Evolutionary conservation across 2,113 vertebrate species (phyloP), one percentile per base, ranked within the genome.

Genomic region (Hippoglossus stenolepis): DNA sequence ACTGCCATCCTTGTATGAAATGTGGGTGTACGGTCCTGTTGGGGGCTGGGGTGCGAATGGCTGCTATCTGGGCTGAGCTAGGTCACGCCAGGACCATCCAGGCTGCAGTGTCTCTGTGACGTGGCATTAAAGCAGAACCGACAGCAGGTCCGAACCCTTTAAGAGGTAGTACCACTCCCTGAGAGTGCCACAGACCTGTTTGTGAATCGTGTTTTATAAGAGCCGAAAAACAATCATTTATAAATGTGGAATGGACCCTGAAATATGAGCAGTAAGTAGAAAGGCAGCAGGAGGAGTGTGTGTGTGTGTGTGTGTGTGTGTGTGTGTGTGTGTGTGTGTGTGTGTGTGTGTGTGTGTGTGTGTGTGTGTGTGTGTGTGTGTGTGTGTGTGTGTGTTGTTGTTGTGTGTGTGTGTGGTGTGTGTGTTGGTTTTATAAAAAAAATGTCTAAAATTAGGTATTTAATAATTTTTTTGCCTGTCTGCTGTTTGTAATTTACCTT

Each of bases 121-220:
- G 93, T 94, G 92, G 91, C 93, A 91, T 28, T 68, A 49, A 85
- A 70, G 68, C 76, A 84, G 89, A 87, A 86, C 90, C 87, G 86
- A 88, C 91, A 88, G 82, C 81, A 89, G 89, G 90, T 88, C 87
- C 69, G 65, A 91, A 80, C 65, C 77, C 83, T 92, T 93, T 91
- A 91, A 92, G 87, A 92, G 91, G 87, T 85, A 83, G 82, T 77
- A 84, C 84, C 85, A 62, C 89, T 88, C 82, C 77, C 69, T 47
- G 69, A 77, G 24, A 84, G 31, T 8, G n/a, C 31, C 63, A 82
- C 31, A 88, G 76, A 89, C 63, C 82, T 65, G 70, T 81, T 68
- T 56, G n/a, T 35, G 3, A 40, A 63, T 81, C 65, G 65, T 66
- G 70, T 77, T 77, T 68, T 71, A 81, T 76, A 57, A 83, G 53